phyloP scores from a whole-genome alignment of 2,797 vertebrate genomes.

The Gambelia wislizenii region DNA sequence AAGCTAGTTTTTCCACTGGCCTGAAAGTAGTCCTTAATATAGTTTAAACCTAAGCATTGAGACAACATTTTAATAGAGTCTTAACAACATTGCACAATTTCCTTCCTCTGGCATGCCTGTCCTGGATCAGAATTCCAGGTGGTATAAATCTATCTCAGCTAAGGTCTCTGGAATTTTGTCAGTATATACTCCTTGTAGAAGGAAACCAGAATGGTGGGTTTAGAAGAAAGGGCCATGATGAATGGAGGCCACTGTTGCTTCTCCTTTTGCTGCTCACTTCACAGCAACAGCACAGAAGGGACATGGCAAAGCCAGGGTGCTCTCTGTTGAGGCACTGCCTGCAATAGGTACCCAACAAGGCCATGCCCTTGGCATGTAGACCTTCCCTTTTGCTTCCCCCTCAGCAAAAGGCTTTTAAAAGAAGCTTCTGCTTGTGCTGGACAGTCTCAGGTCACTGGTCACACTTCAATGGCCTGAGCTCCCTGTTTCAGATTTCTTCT shows the following conservation, averaged over 20 bases:
- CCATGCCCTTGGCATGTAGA: background rate
- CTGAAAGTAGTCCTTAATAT: background rate
- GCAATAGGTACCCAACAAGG: background rate
- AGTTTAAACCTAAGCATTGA: conserved; percentile 10
- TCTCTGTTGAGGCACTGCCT: background rate
- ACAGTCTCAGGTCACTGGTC: no score
- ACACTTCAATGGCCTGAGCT: no score
- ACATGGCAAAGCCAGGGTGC: background rate
- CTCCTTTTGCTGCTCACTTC: background rate
- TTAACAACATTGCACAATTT: conserved; percentile 14
- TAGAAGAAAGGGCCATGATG: background rate
- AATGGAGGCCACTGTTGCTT: background rate
- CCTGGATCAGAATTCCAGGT: background rate
- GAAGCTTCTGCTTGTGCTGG: no score
- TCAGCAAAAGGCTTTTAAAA: no score
- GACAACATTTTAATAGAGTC: background rate
- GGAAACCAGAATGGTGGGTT: background rate
- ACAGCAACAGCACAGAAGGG: background rate
- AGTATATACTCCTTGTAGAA: background rate
- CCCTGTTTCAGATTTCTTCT: no score
- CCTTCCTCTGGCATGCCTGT: background rate
- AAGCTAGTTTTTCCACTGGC: background rate
- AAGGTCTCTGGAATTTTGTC: background rate
- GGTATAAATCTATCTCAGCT: background rate
- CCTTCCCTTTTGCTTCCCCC: background rate